Percentiles rank a stretch among this genome's conserved stretches.
Conservation (phyloP, 2,113 vertebrate species). For the Perca fluviatilis region DNA sequence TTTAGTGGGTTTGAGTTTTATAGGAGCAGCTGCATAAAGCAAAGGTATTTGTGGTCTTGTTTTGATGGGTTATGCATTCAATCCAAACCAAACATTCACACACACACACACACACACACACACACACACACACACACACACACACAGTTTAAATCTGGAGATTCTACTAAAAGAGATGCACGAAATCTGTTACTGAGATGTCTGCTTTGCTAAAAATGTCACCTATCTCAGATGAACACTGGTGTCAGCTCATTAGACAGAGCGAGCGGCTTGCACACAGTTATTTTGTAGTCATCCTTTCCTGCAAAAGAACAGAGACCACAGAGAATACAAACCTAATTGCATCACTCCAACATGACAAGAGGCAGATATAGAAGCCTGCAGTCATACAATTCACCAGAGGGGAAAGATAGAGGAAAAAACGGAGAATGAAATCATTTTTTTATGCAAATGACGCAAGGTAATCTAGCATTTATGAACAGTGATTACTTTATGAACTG, state of each 20-base stretch:
- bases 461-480: constrained; percentile 54
- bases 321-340: constrained; percentile 71
- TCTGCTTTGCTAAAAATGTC: constrained; percentile 49
- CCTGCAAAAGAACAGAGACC: constrained; percentile 55
- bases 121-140: too few species aligned
- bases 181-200: constrained; percentile 25
- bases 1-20: constrained; percentile 4
- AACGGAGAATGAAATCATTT: constrained; percentile 53
- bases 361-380: constrained; percentile 62
- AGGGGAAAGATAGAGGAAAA: constrained; percentile 46
- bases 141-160: constrained; percentile 17
- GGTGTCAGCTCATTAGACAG: constrained; percentile 67
- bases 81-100: constrained; percentile 33
- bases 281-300: constrained; percentile 68
- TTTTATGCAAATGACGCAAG: constrained; percentile 61
- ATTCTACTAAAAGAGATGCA: constrained; percentile 10
- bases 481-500: constrained; percentile 62
- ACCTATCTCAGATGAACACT: constrained; percentile 44
- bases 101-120: too few species aligned
- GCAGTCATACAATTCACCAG: constrained; percentile 70
- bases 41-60: constrained; percentile 28
- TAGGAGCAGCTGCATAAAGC: constrained; percentile 8
- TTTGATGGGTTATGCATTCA: constrained; percentile 29
- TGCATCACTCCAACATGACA: constrained; percentile 76
- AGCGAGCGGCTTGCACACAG: constrained; percentile 50